Percentiles rank a stretch among this genome's conserved stretches.
These are phyloP conservation scores for Drosophila nannoptera DNA, from an alignment of 1,140 invertebrate species.

Conservation along the genomic window DNA sequence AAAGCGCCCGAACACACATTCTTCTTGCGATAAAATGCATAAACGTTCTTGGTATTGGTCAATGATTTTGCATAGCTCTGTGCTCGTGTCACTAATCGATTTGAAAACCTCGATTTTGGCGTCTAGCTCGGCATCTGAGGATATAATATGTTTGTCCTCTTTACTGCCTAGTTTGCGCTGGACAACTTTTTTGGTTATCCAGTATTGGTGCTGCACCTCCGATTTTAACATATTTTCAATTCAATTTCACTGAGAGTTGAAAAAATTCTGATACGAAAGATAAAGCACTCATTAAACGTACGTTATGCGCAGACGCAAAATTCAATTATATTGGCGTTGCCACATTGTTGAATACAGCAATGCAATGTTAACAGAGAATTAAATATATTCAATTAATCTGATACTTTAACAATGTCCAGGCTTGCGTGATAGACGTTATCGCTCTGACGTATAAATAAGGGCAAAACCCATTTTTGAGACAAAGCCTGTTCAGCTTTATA, in stretches of 20 bases:
- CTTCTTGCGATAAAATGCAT: slow-evolving; percentile 96
- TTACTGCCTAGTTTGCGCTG: slow-evolving; percentile 97
- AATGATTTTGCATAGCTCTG: slow-evolving; percentile 92
- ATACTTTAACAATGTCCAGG: too few species aligned
- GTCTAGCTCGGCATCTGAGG: slow-evolving; percentile 97
- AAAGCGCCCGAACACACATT: slow-evolving; percentile 96
- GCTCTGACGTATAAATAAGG: too few species aligned
- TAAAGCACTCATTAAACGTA: slow-evolving; percentile 22
- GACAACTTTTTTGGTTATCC: slow-evolving; percentile 98
- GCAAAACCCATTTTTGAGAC: too few species aligned
- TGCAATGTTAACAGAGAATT: not conserved
- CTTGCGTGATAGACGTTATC: too few species aligned
- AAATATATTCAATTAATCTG: not conserved
- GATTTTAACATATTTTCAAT: slow-evolving; percentile 73
- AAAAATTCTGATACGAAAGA: slow-evolving; percentile 35
- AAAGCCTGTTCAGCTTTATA: too few species aligned
- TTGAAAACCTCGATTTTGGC: slow-evolving; percentile 97
- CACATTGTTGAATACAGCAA: slow-evolving; percentile 1
- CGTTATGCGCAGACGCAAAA: slow-evolving; percentile 40
- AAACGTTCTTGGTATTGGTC: slow-evolving; percentile 96
- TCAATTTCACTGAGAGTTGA: slow-evolving; percentile 24
- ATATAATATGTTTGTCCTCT: slow-evolving; percentile 97
- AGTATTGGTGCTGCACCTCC: slow-evolving; percentile 94
- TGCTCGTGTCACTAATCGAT: slow-evolving; percentile 95
- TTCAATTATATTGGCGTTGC: slow-evolving; percentile 27